Percentiles rank a stretch among this genome's conserved stretches.
phyloP scores from a whole-genome alignment of 2,888 invertebrate genomes.

The Adelognathus sp. region DNA sequence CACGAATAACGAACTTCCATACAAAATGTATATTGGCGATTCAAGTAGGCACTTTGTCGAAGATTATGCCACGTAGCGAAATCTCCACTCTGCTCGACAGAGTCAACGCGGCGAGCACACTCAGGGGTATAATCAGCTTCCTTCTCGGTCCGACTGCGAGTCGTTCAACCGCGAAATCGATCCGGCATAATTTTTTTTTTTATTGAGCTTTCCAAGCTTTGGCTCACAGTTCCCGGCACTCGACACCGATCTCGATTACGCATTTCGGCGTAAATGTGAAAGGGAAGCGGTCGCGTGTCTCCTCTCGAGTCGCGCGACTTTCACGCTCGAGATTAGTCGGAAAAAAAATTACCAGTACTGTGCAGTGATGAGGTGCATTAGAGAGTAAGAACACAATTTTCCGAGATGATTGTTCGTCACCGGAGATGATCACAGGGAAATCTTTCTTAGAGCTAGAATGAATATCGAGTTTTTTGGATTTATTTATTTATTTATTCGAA shows the following conservation, averaged over 20 bases:
- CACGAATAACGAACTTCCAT: too few relatives aligned
- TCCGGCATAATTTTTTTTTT: background rate
- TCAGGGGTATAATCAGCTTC: slow-evolving; percentile 1
- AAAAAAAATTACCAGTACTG: background rate
- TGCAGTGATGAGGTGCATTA: background rate
- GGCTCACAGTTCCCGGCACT: background rate
- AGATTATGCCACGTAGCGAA: background rate
- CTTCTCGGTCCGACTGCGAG: background rate
- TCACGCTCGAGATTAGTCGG: slow-evolving; percentile 17
- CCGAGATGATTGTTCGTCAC: background rate
- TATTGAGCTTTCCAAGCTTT: background rate
- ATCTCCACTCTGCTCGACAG: background rate
- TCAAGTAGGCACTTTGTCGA: background rate
- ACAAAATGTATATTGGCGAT: too few relatives aligned
- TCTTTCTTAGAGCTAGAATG: background rate
- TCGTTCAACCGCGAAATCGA: slow-evolving; percentile 31
- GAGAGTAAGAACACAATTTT: slow-evolving; percentile 16
- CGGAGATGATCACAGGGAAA: background rate
- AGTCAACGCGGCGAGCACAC: background rate
- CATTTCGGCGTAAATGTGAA: slow-evolving; percentile 45
- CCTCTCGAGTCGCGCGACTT: slow-evolving; percentile 26
- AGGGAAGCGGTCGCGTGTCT: slow-evolving; percentile 25
- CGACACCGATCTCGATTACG: slow-evolving; percentile 26
- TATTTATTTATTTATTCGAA: too few relatives aligned
- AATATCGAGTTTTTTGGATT: background rate